Evolutionary conservation across 1,140 invertebrate genomes (phyloP), one percentile per base, ranked within the genome.

Genomic region (Hestina assimilis): DNA sequence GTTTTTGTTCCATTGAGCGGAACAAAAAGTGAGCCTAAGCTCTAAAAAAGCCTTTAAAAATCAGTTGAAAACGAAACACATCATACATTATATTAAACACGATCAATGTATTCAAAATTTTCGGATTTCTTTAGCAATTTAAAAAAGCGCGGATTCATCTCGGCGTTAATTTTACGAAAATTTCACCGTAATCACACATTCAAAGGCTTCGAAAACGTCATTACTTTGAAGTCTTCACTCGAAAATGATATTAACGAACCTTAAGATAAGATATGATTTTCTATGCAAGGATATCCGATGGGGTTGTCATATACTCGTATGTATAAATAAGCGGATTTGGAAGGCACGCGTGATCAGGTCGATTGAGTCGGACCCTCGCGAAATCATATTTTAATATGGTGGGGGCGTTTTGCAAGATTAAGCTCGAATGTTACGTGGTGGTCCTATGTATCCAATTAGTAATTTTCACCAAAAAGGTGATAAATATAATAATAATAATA

Each of bases 321-420:
- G 11, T 17, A 41, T 23, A 41, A 75, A 81, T 79, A 82, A 84
- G 72, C 71, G 70, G 76, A 74, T 84, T 84, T 78, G 57, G 71
- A 75, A 80, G 78, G 75, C 76, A 81, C 79, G 75, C 76, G 81
- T 83, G 83, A 83, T 86, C 73, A 74, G 72, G 74, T 67, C 77
- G 83, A 86, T 83, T 81, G 80, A 74, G 70, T 68, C 60, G 57
- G 60, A 65, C 57, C 64, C 67, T 58, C 61, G 54, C 57, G 52
- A 69, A 82, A 72, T 79, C 80, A 81, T 86, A 86, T 86, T 86
- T 83, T 83, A 83, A 86, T 86, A 83, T 82, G 72, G 81, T 77
- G 75, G 75, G 72, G 70, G 72, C 72, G 75, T 77, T 80, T 71
- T 70, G 75, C 65, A 71, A 75, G 75, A 86, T 84, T 84, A 78